These are phyloP conservation scores for Mugil cephalus DNA, from an alignment of 2,113 vertebrate genomes.

Conservation along the genomic window DNA sequence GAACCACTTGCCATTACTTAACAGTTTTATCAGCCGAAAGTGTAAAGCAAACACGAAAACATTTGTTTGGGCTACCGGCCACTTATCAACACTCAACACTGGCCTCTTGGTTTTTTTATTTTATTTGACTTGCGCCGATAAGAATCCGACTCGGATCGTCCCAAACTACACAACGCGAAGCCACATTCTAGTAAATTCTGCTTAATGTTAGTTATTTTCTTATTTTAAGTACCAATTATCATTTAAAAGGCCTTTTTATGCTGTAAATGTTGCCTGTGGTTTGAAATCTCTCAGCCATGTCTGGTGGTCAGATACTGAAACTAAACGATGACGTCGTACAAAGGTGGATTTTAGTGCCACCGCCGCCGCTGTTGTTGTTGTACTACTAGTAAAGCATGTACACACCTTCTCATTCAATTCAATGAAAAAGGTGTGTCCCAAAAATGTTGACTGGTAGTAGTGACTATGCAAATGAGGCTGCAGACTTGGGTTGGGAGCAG, in stretches of 20 bases:
- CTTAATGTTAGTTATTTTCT: constrained; percentile 31
- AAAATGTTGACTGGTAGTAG: too few species aligned
- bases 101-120: neutral
- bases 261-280: constrained; percentile 29
- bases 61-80: too few species aligned
- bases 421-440: too few species aligned
- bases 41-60: constrained; percentile 9
- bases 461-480: constrained; percentile 23
- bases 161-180: neutral
- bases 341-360: constrained; percentile 13
- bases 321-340: neutral
- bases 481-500: constrained; percentile 1
- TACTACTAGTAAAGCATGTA: neutral
- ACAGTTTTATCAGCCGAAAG: constrained; percentile 21
- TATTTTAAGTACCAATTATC: neutral
- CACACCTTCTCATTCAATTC: too few species aligned
- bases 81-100: neutral
- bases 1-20: constrained; percentile 1
- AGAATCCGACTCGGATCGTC: neutral
- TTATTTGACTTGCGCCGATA: constrained; percentile 12
- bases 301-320: constrained; percentile 18
- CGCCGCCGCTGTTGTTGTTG: too few species aligned
- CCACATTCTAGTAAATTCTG: constrained; percentile 13
- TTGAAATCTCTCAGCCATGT: neutral
- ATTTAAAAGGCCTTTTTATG: constrained; percentile 22